Evolutionary conservation across 1,140 invertebrate genomes (phyloP), one percentile per base, ranked within the genome.

Genomic region (Drosophila varians): DNA sequence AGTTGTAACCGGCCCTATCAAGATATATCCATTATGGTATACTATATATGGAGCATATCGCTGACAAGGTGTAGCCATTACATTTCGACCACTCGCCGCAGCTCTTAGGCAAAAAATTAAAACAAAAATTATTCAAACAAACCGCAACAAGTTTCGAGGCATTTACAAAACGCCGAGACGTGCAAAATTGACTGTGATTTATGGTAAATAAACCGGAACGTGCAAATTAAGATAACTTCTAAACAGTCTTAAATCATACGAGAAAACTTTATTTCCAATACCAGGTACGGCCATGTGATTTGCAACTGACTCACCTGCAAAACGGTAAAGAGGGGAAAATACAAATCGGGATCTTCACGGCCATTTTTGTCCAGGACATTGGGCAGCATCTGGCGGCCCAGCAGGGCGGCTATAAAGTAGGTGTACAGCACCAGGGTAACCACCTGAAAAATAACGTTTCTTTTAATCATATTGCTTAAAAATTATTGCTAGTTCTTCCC

Each of bases 281-380:
- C n/a, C n/a, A 9, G 9, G 6, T 40, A 25, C 11, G 14, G 5
- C 14, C 18, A 40, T 16, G 1, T n/a, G n/a, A n/a, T 11, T 42
- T 6, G 8, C 1, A 28, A 25, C 8, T 16, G 11, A 45, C 72
- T 86, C 93, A 97, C 96, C 94, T 98, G 96, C 16, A 99, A 90
- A 4, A 96, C 94, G 0, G 97, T 98, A 89, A 99, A 98, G 28
- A 98, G 92, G 1, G 98, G 98, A 78, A 99, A 96, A 92, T 97
- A 99, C 60, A 98, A 94, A 89, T 99, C 89, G 0, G 96, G 93
- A 51, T 94, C 93, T 80, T 96, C 94, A 72, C 91, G 91, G 26
- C 92, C 92, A 31, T 93, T 91, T 26, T 74, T 71, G 49, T 87
- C 73, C 28, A 70, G 6, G 4, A 92, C 93, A 57, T 93, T 93